These are phyloP conservation scores for Mastacembelus armatus DNA, from an alignment of 2,797 vertebrate genomes.

Conservation along the genomic window DNA sequence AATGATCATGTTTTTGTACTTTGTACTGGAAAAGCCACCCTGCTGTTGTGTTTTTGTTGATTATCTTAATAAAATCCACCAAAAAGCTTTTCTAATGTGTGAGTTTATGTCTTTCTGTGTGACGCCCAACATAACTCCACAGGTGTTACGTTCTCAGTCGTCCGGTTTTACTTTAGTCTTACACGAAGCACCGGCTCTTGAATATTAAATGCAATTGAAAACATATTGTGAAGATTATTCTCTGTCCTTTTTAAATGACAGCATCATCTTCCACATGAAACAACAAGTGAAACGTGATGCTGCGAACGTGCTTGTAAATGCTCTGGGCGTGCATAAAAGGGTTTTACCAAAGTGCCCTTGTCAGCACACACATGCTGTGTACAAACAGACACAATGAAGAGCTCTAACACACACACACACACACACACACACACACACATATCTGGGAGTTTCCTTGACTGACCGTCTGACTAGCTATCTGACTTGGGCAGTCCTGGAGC, in stretches of 20 bases:
- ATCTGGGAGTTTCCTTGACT: constrained; percentile 66
- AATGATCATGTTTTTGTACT: background rate
- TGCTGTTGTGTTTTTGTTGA: constrained; percentile 11
- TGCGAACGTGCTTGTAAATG: constrained; percentile 21
- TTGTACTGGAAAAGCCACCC: background rate
- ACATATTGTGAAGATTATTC: constrained; percentile 3
- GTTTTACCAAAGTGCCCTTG: constrained; percentile 44
- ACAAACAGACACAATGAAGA: constrained; percentile 28
- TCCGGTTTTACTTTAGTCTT: background rate
- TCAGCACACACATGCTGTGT: constrained; percentile 9
- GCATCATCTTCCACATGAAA: background rate
- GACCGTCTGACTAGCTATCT: constrained; percentile 54
- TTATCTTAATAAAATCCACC: constrained; percentile 48
- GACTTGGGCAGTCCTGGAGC: constrained; percentile 75
- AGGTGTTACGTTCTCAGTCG: constrained; percentile 21
- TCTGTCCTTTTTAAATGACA: background rate
- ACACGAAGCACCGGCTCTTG: background rate
- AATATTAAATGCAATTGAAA: background rate
- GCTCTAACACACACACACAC: no score
- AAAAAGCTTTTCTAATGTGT: background rate
- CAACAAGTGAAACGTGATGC: background rate
- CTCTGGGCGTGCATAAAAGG: constrained; percentile 1
- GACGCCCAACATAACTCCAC: background rate
- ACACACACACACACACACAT: constrained; percentile 19
- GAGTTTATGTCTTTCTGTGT: constrained; percentile 12